These are phyloP conservation scores for Tiliqua scincoides DNA, from an alignment of 2,113 vertebrate species.

Conservation along the genomic window DNA sequence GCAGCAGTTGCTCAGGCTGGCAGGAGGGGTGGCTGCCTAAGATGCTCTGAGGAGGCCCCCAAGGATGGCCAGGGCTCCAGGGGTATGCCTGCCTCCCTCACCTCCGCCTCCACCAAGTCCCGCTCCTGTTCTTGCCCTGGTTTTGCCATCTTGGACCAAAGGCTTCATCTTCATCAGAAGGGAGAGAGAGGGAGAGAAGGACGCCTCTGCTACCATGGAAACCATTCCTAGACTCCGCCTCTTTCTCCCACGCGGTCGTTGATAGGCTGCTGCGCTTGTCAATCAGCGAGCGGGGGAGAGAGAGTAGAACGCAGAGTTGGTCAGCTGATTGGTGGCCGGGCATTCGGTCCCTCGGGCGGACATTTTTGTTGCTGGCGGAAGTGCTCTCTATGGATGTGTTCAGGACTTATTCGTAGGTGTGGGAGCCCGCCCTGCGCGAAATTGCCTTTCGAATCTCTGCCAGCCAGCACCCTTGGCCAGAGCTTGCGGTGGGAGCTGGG, in stretches of 20 bases:
- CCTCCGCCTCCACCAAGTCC: conserved; percentile 9
- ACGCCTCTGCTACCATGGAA: conserved; percentile 38
- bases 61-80: too few species aligned
- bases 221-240: background rate
- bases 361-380: background rate
- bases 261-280: too few species aligned
- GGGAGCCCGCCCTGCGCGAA: background rate
- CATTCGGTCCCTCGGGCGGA: background rate
- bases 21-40: too few species aligned
- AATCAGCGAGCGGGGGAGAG: rapidly evolving
- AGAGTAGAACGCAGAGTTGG: background rate
- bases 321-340: background rate
- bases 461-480: too few species aligned
- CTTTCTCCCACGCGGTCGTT: background rate
- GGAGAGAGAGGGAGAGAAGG: rapidly evolving
- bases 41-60: too few species aligned
- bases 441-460: background rate
- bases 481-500: too few species aligned
- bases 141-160: background rate
- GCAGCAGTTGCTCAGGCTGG: too few species aligned
- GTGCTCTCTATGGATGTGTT: background rate
- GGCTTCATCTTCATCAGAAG: background rate
- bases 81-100: background rate
- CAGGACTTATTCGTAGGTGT: background rate
- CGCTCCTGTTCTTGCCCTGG: background rate